phyloP scores from a whole-genome alignment of 2,888 invertebrate genomes.

The Lymantria dispar region DNA sequence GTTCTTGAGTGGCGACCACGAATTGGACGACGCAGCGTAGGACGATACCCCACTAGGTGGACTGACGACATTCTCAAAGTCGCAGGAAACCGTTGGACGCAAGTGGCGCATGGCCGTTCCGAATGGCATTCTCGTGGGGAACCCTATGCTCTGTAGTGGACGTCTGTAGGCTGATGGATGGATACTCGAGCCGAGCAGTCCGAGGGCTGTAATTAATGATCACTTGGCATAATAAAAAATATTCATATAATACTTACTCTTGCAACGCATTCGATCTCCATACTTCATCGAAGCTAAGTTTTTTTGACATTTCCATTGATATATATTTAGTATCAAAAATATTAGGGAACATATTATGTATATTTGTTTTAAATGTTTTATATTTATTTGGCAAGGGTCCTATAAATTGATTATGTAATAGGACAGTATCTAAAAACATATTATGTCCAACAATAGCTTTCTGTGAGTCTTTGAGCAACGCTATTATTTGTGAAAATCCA shows the following conservation, averaged over 20 bases:
- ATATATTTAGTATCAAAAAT: slow-evolving; percentile 90
- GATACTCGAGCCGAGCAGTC: too few relatives aligned
- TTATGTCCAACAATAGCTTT: slow-evolving; percentile 92
- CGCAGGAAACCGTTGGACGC: too few relatives aligned
- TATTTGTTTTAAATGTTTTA: slow-evolving; percentile 83
- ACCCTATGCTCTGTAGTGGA: too few relatives aligned
- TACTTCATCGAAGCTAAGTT: slow-evolving; percentile 64
- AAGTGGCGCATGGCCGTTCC: too few relatives aligned
- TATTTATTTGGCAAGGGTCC: slow-evolving; percentile 86
- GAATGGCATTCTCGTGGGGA: too few relatives aligned
- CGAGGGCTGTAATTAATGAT: too few relatives aligned
- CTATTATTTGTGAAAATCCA: slow-evolving; percentile 87
- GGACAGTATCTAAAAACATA: slow-evolving; percentile 85
- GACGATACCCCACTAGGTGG: too few relatives aligned
- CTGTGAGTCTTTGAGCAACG: slow-evolving; percentile 78
- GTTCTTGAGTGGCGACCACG: too few relatives aligned
- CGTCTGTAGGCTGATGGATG: too few relatives aligned
- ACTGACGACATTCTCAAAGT: too few relatives aligned
- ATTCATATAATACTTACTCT: slow-evolving; percentile 53
- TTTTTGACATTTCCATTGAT: slow-evolving; percentile 78
- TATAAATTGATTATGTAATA: slow-evolving; percentile 88
- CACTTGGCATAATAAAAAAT: background rate
- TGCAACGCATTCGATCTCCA: slow-evolving; percentile 80
- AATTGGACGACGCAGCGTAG: too few relatives aligned
- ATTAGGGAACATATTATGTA: slow-evolving; percentile 84